Evolutionary conservation across 2,888 invertebrate genomes (phyloP).

Genomic region (Prosopocoilus inquinatus): DNA sequence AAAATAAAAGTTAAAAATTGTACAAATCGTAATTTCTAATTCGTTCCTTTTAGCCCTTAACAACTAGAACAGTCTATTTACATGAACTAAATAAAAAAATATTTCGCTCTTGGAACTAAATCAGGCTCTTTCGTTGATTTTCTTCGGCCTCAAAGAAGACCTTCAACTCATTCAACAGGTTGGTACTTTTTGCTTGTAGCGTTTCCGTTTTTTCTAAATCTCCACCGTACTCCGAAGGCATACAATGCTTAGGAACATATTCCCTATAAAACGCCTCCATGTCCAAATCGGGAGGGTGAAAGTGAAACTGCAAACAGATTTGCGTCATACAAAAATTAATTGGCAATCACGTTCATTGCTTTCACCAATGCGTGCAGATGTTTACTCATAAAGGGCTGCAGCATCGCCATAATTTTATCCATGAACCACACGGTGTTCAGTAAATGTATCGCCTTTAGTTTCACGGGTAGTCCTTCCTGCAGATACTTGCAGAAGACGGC

Average conservation of each 20-base stretch:
- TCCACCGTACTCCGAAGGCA: constrained; percentile 65
- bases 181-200: constrained; percentile 37
- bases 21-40: too few species aligned
- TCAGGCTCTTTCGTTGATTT: constrained; percentile 23
- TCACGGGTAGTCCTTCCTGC: constrained; percentile 67
- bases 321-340: not conserved
- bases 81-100: too few species aligned
- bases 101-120: too few species aligned
- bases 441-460: constrained; percentile 65
- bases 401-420: constrained; percentile 50
- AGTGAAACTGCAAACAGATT: constrained; percentile 56
- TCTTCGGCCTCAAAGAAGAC: constrained; percentile 38
- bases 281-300: constrained; percentile 58
- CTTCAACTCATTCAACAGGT: constrained; percentile 35
- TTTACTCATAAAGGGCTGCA: constrained; percentile 52
- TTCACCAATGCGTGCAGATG: constrained; percentile 49
- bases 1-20: too few species aligned
- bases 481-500: constrained; percentile 66
- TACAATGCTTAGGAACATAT: constrained; percentile 55
- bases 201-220: constrained; percentile 46
- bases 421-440: constrained; percentile 57
- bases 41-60: too few species aligned
- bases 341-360: not conserved
- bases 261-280: constrained; percentile 58
- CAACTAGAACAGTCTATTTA: too few species aligned